A percentile compares a stretch with the other conserved stretches of the same genome.
These are phyloP conservation scores for Paramuricea clavata DNA, from an alignment of 92 coral and sea anemone genomes.

Conservation along the genomic window DNA sequence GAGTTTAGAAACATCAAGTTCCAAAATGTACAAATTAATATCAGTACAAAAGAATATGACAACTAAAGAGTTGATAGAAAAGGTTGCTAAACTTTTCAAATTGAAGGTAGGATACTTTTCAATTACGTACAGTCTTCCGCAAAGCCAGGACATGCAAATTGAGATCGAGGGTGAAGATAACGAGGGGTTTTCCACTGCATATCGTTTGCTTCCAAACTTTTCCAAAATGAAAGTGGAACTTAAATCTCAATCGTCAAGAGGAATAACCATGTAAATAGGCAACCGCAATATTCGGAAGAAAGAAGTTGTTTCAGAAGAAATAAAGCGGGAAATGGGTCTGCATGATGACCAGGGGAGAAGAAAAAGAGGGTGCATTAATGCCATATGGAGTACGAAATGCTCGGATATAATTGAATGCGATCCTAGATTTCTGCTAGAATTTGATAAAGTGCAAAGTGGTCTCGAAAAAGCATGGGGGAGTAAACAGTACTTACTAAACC, in stretches of 20 bases:
- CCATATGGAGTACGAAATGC: constrained; percentile 63
- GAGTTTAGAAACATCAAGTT: constrained; percentile 43
- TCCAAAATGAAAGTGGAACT: constrained; percentile 26
- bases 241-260: neutral
- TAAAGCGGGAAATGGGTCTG: constrained; percentile 73
- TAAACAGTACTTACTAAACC: constrained; percentile 54
- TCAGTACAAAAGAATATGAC: constrained; percentile 36
- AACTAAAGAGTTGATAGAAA: constrained; percentile 42
- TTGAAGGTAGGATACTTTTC: constrained; percentile 45
- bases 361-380: constrained; percentile 57
- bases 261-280: neutral
- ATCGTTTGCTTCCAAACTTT: constrained; percentile 47
- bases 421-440: constrained; percentile 64
- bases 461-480: constrained; percentile 50
- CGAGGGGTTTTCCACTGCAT: constrained; percentile 47
- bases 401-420: constrained; percentile 57
- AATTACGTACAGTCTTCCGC: constrained; percentile 54
- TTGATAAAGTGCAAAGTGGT: constrained; percentile 65
- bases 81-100: constrained; percentile 56
- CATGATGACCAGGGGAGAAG: constrained; percentile 59
- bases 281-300: neutral
- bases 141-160: constrained; percentile 47
- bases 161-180: constrained; percentile 40
- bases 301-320: constrained; percentile 36
- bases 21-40: constrained; percentile 55